phyloP scores from a whole-genome alignment of 2,113 vertebrate species.

The Diphyllodes magnificus region DNA sequence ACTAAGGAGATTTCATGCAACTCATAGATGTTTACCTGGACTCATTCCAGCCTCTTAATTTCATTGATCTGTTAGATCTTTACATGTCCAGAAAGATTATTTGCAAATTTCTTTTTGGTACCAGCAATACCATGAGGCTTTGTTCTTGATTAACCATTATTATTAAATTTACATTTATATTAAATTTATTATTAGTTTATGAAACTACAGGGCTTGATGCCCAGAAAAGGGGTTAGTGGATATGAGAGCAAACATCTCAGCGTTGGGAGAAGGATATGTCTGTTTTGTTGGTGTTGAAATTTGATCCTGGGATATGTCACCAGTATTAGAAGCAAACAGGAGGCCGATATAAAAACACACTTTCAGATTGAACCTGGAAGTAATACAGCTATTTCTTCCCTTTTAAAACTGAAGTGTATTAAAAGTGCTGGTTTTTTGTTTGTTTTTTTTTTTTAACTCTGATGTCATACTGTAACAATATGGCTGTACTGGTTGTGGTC shows the following conservation, averaged over 20 bases:
- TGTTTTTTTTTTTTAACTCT: not conserved
- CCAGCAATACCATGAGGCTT: not conserved
- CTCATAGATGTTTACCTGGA: not conserved
- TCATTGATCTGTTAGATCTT: not conserved
- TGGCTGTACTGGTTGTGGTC: not conserved
- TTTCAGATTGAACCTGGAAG: not conserved
- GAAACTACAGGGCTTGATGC: not conserved
- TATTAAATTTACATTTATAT: not conserved
- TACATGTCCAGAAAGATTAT: accelerated
- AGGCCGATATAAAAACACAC: not conserved
- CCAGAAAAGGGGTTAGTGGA: not conserved
- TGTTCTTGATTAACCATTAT: not conserved
- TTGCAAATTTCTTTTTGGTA: not conserved
- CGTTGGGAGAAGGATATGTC: not conserved
- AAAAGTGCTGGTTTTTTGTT: not conserved
- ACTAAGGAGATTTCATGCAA: not conserved
- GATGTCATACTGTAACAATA: not conserved
- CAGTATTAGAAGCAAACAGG: not conserved
- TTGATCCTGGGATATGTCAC: not conserved
- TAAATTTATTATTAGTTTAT: not conserved
- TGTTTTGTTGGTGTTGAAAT: not conserved
- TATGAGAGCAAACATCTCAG: not conserved
- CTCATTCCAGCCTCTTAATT: not conserved
- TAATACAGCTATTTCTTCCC: not conserved
- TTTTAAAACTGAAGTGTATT: not conserved